Evolutionary conservation across 2,797 vertebrate genomes (phyloP), one percentile per base, ranked within the genome.

Genomic region (Phylloscopus collybita): DNA sequence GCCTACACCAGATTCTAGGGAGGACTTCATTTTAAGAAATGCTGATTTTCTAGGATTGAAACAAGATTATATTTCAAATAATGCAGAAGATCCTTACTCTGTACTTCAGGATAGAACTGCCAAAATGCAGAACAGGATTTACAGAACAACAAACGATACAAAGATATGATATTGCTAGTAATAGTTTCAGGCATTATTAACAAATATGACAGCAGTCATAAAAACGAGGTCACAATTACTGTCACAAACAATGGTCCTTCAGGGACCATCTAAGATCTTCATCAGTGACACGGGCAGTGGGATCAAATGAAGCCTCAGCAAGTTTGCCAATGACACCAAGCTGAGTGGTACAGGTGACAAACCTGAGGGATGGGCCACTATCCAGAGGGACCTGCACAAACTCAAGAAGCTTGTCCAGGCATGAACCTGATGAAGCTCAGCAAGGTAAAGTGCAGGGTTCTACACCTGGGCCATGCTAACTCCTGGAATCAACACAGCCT

Each of bases 271-370:
- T 32, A 56, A 7, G 8, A 51, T 17, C 56, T 32, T 51, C 21
- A 74, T 13, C 45, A 32, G 2, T 36, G 27, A 65, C 27, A 85
- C 3, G 0, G 0, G 34, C 5, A 70, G 51, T 2, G 8, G 20
- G 45, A 88, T 9, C 2, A 0, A 80, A 64, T 2, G 20, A 73
- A 73, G 10, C 15, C 23, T 85, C 45, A 78, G 45, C n/a, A 38
- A 27, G 53, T 26, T 4, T 53, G 25, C 34, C 49, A 67, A 16
- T 1, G 8, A 32, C 88, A 73, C 13, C 16, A 36, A 27, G 57
- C 36, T 36, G 47, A 50, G 21, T 4, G 1, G 23, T 6, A 12
- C 6, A 2, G 50, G 5, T 44, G 34, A 69, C 40, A 27, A 2
- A 3, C n/a, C 42, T 21, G 51, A 78, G 29, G 42, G 51, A 51